Evolutionary conservation across 2,888 invertebrate genomes (phyloP).

Genomic region (Diaphora mendica): DNA sequence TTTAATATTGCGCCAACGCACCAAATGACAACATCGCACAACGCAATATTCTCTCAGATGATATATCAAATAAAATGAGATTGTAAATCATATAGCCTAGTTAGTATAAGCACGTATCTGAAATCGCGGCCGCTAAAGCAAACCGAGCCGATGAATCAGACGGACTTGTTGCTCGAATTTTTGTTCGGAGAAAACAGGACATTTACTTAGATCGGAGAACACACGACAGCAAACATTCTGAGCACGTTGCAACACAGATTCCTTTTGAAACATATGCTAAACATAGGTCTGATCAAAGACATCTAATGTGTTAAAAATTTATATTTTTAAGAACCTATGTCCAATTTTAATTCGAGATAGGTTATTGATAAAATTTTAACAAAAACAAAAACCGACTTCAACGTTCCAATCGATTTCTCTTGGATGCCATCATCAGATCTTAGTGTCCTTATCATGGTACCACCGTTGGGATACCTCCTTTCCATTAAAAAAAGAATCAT

Average conservation of each 20-base stretch:
- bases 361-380: no score
- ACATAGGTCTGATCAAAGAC: constrained; percentile 35
- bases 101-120: constrained; percentile 51
- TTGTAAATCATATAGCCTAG: constrained; percentile 48
- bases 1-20: constrained; percentile 34
- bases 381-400: no score
- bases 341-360: no score
- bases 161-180: constrained; percentile 61
- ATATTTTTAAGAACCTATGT: no score
- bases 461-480: no score
- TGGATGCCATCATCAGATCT: no score
- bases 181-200: constrained; percentile 56
- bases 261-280: constrained; percentile 38
- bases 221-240: constrained; percentile 35
- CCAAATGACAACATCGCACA: constrained; percentile 36
- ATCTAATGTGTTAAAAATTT: background rate
- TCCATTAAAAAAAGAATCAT: no score
- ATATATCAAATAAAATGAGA: constrained; percentile 42
- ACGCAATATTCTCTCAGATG: constrained; percentile 38
- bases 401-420: no score
- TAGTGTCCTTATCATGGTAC: no score
- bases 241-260: constrained; percentile 43
- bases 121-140: constrained; percentile 49
- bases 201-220: constrained; percentile 46
- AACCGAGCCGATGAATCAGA: constrained; percentile 60